A percentile compares a stretch with the other conserved stretches of the same genome.
Evolutionary conservation across 2,888 invertebrate genomes (phyloP).

Genomic region (Sarcophaga subvicina): DNA sequence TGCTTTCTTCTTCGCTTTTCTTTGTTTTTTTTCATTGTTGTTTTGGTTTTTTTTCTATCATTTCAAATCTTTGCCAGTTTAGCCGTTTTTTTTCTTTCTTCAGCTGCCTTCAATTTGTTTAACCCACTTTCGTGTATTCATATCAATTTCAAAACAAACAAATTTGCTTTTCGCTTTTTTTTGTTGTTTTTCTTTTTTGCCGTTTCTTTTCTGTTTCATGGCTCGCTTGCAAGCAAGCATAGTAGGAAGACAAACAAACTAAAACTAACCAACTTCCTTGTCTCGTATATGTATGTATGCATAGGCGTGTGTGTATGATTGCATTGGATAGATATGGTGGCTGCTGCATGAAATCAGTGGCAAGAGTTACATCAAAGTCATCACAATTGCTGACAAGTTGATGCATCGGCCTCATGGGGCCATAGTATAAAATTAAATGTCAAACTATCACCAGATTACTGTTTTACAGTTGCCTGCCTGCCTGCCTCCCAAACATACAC

Average conservation of each 20-base stretch:
- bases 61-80: slow-evolving; percentile 29
- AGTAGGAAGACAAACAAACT: slow-evolving; percentile 34
- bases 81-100: slow-evolving; percentile 17
- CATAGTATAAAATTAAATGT: slow-evolving; percentile 66
- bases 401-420: slow-evolving; percentile 62
- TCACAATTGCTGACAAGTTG: slow-evolving; percentile 64
- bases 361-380: slow-evolving; percentile 61
- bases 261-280: slow-evolving; percentile 53
- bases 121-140: slow-evolving; percentile 65
- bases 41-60: not conserved
- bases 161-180: slow-evolving; percentile 8
- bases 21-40: not conserved
- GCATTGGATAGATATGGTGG: not conserved
- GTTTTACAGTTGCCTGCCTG: slow-evolving; percentile 45
- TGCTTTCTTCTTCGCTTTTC: not conserved
- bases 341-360: not conserved
- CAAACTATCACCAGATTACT: slow-evolving; percentile 62
- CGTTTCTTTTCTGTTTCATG: slow-evolving; percentile 22
- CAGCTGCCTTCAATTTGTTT: slow-evolving; percentile 62
- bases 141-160: slow-evolving; percentile 62
- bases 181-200: not conserved
- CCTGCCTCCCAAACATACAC: slow-evolving; percentile 9
- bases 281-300: not conserved
- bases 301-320: not conserved
- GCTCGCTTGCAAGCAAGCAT: slow-evolving; percentile 36